phyloP scores from a whole-genome alignment of 2,113 vertebrate species.

The Halcyon senegalensis region DNA sequence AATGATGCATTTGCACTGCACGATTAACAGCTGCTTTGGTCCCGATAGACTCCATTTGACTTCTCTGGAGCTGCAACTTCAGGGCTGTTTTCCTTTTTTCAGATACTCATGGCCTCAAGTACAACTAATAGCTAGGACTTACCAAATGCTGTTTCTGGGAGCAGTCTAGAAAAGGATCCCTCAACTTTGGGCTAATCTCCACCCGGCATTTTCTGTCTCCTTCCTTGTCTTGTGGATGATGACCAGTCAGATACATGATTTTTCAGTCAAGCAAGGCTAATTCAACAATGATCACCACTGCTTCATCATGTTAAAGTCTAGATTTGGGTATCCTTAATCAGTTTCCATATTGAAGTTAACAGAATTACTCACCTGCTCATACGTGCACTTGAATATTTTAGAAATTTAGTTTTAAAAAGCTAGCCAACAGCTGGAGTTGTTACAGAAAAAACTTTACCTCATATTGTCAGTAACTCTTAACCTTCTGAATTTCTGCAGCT shows the following conservation, averaged over 20 bases:
- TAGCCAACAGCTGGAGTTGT: not conserved
- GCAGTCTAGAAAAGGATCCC: not conserved
- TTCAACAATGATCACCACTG: not conserved
- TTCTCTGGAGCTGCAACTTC: not conserved
- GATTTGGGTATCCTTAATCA: not conserved
- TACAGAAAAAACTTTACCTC: not conserved
- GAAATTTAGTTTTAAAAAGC: not conserved
- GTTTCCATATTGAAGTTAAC: not conserved
- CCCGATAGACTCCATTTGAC: not conserved
- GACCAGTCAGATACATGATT: not conserved
- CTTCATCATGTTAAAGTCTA: not conserved
- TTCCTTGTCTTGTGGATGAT: not conserved
- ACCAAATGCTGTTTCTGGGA: not conserved
- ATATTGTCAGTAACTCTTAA: not conserved
- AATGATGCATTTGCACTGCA: rapidly evolving
- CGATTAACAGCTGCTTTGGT: not conserved
- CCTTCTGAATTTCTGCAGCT: not conserved
- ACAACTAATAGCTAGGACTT: not conserved
- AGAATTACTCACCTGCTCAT: not conserved
- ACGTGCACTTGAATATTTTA: not conserved
- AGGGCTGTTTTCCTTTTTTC: not conserved
- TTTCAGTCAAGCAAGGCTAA: not conserved
- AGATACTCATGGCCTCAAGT: not conserved
- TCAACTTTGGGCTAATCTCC: not conserved
- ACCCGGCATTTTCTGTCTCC: not conserved